These are phyloP conservation scores for Garrulus glandarius DNA, from an alignment of 2,797 vertebrate species.

Conservation along the genomic window DNA sequence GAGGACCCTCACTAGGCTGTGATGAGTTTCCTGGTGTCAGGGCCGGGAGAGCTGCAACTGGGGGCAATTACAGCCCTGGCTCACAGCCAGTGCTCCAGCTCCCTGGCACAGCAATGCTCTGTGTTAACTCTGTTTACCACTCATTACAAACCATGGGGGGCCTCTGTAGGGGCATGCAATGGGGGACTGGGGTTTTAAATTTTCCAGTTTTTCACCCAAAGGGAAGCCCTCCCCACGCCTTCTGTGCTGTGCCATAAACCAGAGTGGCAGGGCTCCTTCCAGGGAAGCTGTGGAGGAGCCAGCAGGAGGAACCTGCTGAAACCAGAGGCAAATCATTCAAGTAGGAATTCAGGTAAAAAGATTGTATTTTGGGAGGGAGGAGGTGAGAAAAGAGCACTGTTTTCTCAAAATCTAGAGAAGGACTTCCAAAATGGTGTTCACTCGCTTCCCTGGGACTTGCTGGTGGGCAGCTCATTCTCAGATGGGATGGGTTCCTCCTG, in stretches of 20 bases:
- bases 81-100: neutral
- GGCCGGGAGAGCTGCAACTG: rapidly evolving
- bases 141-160: rapidly evolving
- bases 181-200: neutral
- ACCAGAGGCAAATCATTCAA: neutral
- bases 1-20: neutral
- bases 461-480: neutral
- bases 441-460: neutral
- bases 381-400: neutral
- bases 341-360: neutral
- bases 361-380: neutral
- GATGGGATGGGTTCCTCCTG: neutral
- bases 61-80: neutral
- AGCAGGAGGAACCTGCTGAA: neutral
- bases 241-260: neutral
- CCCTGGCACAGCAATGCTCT: neutral
- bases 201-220: neutral
- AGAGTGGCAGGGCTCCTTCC: neutral
- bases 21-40: rapidly evolving
- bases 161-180: rapidly evolving
- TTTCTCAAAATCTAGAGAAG: neutral
- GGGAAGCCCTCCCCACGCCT: neutral
- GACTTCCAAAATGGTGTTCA: neutral
- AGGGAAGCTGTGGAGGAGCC: rapidly evolving
- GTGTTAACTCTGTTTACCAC: neutral